Percentiles rank a stretch among this genome's conserved stretches.
phyloP scores from a whole-genome alignment of 1,140 invertebrate genomes.

The Elymnias hypermnestra region DNA sequence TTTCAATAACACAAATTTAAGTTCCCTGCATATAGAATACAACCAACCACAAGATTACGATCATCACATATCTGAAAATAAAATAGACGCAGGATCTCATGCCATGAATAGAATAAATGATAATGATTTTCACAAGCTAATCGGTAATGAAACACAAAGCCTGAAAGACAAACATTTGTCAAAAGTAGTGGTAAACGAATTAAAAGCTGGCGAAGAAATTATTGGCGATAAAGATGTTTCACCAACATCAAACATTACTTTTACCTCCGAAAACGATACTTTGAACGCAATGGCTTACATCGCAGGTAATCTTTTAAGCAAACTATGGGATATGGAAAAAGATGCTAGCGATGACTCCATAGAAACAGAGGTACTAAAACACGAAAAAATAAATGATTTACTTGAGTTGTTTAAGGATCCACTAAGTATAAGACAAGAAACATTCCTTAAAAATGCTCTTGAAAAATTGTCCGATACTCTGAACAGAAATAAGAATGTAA shows the following conservation, averaged over 20 bases:
- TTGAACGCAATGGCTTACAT: constrained; percentile 60
- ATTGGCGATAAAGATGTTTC: constrained; percentile 46
- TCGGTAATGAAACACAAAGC: constrained; percentile 45
- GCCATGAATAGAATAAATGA: constrained; percentile 27
- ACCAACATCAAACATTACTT: constrained; percentile 58
- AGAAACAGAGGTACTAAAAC: constrained; percentile 53
- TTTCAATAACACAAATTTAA: constrained; percentile 29
- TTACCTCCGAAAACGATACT: constrained; percentile 65
- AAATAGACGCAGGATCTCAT: constrained; percentile 39
- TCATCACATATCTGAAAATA: constrained; percentile 50
- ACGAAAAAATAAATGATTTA: constrained; percentile 58
- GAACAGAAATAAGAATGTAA: constrained; percentile 39
- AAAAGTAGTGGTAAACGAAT: constrained; percentile 55
- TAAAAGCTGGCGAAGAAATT: constrained; percentile 46
- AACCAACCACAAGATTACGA: constrained; percentile 39
- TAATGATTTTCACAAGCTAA: constrained; percentile 30
- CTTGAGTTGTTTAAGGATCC: constrained; percentile 63
- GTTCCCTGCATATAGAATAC: constrained; percentile 48
- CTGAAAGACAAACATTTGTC: constrained; percentile 52
- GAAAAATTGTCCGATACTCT: constrained; percentile 46
- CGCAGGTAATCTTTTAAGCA: constrained; percentile 60
- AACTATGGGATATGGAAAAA: constrained; percentile 62
- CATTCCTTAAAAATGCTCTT: constrained; percentile 55
- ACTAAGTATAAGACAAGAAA: constrained; percentile 54
- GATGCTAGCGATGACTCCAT: constrained; percentile 34